Evolutionary conservation across 2,797 vertebrate species (phyloP).

Genomic region (Psittacula derbiana): DNA sequence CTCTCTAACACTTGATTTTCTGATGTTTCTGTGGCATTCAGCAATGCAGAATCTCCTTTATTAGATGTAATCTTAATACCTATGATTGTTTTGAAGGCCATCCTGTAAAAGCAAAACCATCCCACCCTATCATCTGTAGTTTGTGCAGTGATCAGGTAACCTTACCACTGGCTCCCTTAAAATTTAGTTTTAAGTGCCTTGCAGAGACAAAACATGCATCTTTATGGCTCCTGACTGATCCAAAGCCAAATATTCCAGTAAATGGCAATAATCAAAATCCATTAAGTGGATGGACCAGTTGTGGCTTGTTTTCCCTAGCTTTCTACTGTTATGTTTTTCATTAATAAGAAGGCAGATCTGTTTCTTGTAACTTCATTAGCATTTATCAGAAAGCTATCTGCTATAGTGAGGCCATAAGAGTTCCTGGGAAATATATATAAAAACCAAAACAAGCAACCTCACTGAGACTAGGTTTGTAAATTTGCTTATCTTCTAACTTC

Average conservation of each 20-base stretch:
- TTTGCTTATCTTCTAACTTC: slow-evolving; percentile 55
- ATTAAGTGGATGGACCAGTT: slow-evolving; percentile 4
- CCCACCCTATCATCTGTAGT: neutral
- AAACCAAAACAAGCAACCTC: slow-evolving; percentile 45
- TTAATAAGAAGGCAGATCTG: slow-evolving; percentile 39
- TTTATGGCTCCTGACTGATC: neutral
- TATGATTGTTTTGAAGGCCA: neutral
- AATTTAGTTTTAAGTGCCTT: neutral
- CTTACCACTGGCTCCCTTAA: neutral
- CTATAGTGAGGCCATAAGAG: neutral
- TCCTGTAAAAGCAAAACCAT: neutral
- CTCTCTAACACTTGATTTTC: neutral
- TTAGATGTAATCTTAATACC: neutral
- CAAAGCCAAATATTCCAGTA: slow-evolving; percentile 51
- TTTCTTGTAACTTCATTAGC: slow-evolving; percentile 26
- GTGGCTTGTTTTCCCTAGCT: slow-evolving; percentile 13
- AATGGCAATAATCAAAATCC: slow-evolving; percentile 19
- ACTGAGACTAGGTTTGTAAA: slow-evolving; percentile 54
- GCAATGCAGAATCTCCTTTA: neutral
- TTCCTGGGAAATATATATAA: slow-evolving; percentile 33
- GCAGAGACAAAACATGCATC: neutral
- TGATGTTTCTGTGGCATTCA: neutral
- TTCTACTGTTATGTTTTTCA: slow-evolving; percentile 44
- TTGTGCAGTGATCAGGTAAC: neutral
- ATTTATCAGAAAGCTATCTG: slow-evolving; percentile 54